Base-by-base conservation (phyloP, 2,113 vertebrate genomes). In the Mormoops blainvillei region DNA sequence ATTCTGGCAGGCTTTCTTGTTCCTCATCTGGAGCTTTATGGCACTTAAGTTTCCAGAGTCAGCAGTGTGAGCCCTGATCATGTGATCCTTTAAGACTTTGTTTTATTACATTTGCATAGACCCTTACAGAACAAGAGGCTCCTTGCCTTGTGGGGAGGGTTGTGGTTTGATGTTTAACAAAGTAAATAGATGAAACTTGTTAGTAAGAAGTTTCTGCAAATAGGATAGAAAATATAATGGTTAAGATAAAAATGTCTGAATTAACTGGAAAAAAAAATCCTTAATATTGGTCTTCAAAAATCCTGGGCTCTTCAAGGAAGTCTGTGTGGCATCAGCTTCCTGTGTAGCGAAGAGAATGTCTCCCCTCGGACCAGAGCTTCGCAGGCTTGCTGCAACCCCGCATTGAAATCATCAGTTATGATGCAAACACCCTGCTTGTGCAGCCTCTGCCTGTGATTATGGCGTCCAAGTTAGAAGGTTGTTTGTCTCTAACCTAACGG, bases 201-300 rank as follows among this genome's bases (percentile, higher is more conserved):
- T 65, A 82, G 33, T 58, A 61, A 81, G 65, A n/a, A 61, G 15
- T 33, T 81, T 82, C 88, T 94, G 38, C 52, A 93, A 73, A 31
- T 89, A 61, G 56, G 45, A 63, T 65, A 73, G n/a, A 74, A 41
- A 36, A 7, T 63, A 7, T 73, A 36, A 43, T 82, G 41, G 28
- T 71, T 61, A 85, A 71, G 24, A 81, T 65, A 73, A 89, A 92
- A 74, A 86, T 82, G 80, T 91, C 48, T 94, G n/a, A 88, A 70
- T 86, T 84, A 65, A 81, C 28, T 71, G 76, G 15, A 80, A 61
- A 50, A 82, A 56, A 76, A 90, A 78, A 50, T 33, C 12, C 33
- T 94, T 67, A 87, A 41, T 82, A 68, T 45, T 94, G 5, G 12
- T 77, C 52, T 91, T n/a, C 9, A 14, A 63, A 63, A 13, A 12